A percentile compares a stretch with the other conserved stretches of the same genome.
Evolutionary conservation across 2,888 invertebrate species (phyloP).

Genomic region (Gymnosoma rotundatum): DNA sequence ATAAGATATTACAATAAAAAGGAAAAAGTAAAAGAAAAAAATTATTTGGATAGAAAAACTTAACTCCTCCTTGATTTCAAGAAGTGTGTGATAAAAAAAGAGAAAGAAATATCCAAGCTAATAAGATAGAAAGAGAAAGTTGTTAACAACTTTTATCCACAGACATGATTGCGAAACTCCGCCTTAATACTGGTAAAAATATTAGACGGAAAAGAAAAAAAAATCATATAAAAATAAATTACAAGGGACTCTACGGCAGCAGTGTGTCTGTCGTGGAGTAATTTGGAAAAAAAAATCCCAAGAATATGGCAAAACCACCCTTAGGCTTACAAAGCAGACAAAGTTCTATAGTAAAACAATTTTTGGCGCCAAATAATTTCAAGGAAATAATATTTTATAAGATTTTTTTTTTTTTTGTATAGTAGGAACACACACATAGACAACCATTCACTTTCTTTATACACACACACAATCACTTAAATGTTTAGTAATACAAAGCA

Average conservation of each 20-base stretch:
- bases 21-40: slow-evolving; percentile 27
- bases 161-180: slow-evolving; percentile 52
- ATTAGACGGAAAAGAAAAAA: slow-evolving; percentile 47
- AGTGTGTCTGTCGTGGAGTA: background rate
- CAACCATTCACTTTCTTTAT: background rate
- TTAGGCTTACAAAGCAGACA: slow-evolving; percentile 52
- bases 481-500: slow-evolving; percentile 2
- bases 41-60: slow-evolving; percentile 35
- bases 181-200: slow-evolving; percentile 51
- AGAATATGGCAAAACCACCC: slow-evolving; percentile 62
- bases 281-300: background rate
- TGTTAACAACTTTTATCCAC: background rate
- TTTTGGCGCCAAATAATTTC: slow-evolving; percentile 71
- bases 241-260: slow-evolving; percentile 13
- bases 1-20: slow-evolving; percentile 62
- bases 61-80: slow-evolving; percentile 58
- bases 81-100: slow-evolving; percentile 40
- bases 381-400: slow-evolving; percentile 43
- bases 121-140: slow-evolving; percentile 58
- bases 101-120: background rate
- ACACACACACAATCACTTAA: background rate
- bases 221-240: slow-evolving; percentile 43
- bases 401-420: slow-evolving; percentile 36
- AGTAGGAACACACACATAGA: background rate
- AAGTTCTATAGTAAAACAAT: slow-evolving; percentile 38